Conservation (phyloP, 2,113 vertebrate genomes). For the human (Homo sapiens) region DNA sequence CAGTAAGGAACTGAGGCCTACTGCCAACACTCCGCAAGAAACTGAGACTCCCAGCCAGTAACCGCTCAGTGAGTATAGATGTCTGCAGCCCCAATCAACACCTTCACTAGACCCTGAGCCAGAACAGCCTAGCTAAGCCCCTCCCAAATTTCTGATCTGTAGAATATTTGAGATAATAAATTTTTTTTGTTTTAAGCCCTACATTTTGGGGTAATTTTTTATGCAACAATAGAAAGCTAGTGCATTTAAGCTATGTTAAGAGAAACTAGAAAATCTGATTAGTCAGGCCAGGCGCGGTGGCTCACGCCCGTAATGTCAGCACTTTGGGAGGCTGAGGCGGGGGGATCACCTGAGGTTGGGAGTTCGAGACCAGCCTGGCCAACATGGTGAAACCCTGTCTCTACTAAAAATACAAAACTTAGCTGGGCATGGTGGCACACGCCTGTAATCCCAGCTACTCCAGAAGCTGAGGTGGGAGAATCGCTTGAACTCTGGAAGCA, state of each 20-base stretch:
- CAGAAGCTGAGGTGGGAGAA: too few species aligned
- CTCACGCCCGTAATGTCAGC: too few species aligned
- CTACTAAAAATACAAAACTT: too few species aligned
- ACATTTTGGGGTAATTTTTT: not conserved
- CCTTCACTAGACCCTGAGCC: not conserved
- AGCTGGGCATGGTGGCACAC: too few species aligned
- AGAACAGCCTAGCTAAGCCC: not conserved
- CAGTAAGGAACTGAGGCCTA: not conserved
- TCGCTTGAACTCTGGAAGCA: too few species aligned
- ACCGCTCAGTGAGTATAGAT: not conserved
- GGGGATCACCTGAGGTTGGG: too few species aligned
- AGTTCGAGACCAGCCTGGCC: too few species aligned
- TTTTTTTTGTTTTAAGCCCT: not conserved
- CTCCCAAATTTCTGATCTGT: not conserved
- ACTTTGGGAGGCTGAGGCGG: too few species aligned
- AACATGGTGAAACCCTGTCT: too few species aligned
- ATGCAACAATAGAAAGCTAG: not conserved
- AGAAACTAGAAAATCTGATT: not conserved
- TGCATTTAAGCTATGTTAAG: not conserved
- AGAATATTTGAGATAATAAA: not conserved
- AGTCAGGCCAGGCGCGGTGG: rapidly evolving
- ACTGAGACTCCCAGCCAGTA: not conserved
- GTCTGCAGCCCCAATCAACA: not conserved
- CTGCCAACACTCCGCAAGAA: not conserved
- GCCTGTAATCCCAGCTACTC: too few species aligned